Conservation (phyloP, 2,888 invertebrate species). For the Meganola albula region DNA sequence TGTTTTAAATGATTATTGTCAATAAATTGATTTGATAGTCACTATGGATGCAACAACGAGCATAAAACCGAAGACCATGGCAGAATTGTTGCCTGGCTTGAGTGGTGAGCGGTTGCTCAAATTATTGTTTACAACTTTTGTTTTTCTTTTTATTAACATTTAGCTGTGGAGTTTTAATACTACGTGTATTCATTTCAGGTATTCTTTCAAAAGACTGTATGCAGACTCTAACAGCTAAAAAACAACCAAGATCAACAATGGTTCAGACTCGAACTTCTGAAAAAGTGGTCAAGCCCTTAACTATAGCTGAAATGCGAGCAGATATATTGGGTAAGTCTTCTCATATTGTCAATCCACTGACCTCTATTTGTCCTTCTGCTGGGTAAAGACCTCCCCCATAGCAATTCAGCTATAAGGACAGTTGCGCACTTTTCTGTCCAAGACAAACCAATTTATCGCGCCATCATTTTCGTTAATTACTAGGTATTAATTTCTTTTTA, state of each 20-base stretch:
- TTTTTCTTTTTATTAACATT: background rate
- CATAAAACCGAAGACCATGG: conserved; percentile 49
- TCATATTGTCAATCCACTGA: too few species aligned
- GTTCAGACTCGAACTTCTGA: conserved; percentile 40
- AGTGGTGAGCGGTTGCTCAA: conserved; percentile 35
- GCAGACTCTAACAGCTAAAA: conserved; percentile 41
- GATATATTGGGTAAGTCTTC: conserved; percentile 43
- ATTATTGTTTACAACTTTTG: background rate
- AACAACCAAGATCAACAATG: conserved; percentile 40
- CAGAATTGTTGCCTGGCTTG: conserved; percentile 52
- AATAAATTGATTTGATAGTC: conserved; percentile 11
- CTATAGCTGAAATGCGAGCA: conserved; percentile 54
- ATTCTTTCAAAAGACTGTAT: conserved; percentile 46
- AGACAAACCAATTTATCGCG: too few species aligned
- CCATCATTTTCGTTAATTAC: too few species aligned
- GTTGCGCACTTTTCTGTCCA: too few species aligned
- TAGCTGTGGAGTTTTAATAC: background rate
- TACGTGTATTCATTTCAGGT: conserved; percentile 31
- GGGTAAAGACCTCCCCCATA: too few species aligned
- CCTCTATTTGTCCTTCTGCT: too few species aligned
- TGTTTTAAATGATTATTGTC: conserved; percentile 12
- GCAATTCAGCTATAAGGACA: too few species aligned
- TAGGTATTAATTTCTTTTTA: too few species aligned
- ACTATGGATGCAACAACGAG: conserved; percentile 41
- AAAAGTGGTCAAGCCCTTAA: conserved; percentile 47